These are phyloP conservation scores for Vombatus ursinus DNA, from an alignment of 2,113 vertebrate genomes.

Conservation along the genomic window DNA sequence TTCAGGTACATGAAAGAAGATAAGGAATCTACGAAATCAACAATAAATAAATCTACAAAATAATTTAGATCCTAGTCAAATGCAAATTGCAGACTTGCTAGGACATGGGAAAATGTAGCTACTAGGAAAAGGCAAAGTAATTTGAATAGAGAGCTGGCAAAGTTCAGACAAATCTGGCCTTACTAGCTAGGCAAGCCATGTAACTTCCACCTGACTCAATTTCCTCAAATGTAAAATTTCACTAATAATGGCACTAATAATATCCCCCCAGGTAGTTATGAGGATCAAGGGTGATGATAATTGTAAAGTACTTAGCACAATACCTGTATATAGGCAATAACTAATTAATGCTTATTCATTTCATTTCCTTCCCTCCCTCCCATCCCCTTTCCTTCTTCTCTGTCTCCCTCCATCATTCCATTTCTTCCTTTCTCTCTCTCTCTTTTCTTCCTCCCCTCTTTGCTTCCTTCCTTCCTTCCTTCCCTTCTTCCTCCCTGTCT, in stretches of 20 bases:
- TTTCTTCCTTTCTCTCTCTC: neutral
- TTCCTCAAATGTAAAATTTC: neutral
- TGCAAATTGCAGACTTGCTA: neutral
- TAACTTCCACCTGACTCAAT: neutral
- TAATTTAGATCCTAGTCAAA: neutral
- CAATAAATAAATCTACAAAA: neutral
- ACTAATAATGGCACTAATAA: neutral
- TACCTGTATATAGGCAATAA: neutral
- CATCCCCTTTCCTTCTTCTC: neutral
- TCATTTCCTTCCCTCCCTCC: neutral
- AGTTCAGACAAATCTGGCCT: neutral
- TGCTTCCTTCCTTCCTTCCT: neutral
- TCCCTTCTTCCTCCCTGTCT: too few species aligned
- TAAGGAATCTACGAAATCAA: neutral
- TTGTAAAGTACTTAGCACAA: neutral
- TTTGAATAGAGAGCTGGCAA: neutral
- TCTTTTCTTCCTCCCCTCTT: neutral
- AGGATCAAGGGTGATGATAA: neutral
- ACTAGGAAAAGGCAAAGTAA: neutral
- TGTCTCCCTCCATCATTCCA: neutral
- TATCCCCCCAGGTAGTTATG: neutral
- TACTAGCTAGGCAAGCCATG: neutral
- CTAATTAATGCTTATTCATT: neutral
- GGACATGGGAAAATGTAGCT: neutral
- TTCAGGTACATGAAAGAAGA: neutral